Base-by-base conservation (phyloP, 2,888 invertebrate species). In the Latrodectus hesperus region DNA sequence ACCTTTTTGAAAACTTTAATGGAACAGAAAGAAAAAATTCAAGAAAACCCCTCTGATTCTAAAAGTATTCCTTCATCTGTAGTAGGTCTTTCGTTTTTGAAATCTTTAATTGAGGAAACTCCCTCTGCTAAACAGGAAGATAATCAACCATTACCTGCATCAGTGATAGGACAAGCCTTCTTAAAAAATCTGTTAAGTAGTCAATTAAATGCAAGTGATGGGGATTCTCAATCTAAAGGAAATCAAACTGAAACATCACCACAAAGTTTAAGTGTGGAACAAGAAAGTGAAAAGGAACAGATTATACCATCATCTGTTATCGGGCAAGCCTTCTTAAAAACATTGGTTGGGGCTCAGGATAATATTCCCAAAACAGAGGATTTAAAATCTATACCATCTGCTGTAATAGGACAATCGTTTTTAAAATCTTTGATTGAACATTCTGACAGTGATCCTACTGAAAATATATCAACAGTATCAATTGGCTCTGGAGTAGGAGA, bases 381-480 rank as follows among this genome's bases (percentile, higher is more conserved):
- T 51, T 22, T 53, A 11, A 67, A 76, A 68, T n/a, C 70, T 52
- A 70, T 83, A 70, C 83, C 83, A 16, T 78, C 83, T 22, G 11
- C 74, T 75, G 88, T 84, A 22, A 17, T 84, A 75, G 84, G 79
- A 17, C 88, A 83, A 55, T 65, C 88, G 67, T 88, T 88, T 64
- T 67, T 88, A n/a, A 88, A 88, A 76, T 74, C 84, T 60, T 26
- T 88, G 10, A 22, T 82, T 14, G 64, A 49, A 55, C 14, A 22
- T 22, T 22, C 55, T 55, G 14, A 53, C 14, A 38, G 4, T 38
- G 38, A 6, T 38, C 38, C 4, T 38, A 1, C 38, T 38, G 38
- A 38, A 38, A 38, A 38, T 38, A 38, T 38, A 38, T 6, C 38
- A 38, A 3, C 38, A 6, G 4, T 38, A 38, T 38, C 38, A 38